These are phyloP conservation scores for Zygaena filipendulae DNA, from an alignment of 2,888 invertebrate genomes.

Conservation along the genomic window DNA sequence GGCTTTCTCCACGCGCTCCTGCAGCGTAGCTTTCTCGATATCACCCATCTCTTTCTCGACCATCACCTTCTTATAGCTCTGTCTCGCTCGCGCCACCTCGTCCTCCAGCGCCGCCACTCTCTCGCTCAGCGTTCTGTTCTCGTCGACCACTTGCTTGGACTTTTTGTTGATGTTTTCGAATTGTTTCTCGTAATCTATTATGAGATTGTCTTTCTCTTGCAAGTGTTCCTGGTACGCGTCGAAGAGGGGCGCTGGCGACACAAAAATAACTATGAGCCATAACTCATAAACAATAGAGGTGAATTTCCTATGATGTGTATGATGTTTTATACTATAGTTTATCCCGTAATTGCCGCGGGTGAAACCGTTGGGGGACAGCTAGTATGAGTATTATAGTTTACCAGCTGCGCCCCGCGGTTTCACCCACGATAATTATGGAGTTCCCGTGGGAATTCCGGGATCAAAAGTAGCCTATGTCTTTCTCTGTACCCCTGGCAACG, in stretches of 20 bases:
- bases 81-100: slow-evolving; percentile 41
- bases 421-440: no score
- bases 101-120: slow-evolving; percentile 35
- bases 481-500: no score
- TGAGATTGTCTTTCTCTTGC: slow-evolving; percentile 78
- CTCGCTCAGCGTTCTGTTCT: slow-evolving; percentile 73
- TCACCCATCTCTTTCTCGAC: slow-evolving; percentile 54
- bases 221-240: slow-evolving; percentile 84
- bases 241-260: slow-evolving; percentile 74
- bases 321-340: no score
- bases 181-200: slow-evolving; percentile 76
- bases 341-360: no score
- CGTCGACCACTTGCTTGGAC: slow-evolving; percentile 74
- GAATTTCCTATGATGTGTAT: no score
- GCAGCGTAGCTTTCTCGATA: slow-evolving; percentile 57
- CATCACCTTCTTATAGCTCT: slow-evolving; percentile 43
- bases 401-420: no score
- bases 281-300: no score
- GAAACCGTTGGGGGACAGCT: no score
- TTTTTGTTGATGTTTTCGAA: slow-evolving; percentile 77
- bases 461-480: no score
- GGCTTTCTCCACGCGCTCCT: slow-evolving; percentile 74
- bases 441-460: no score
- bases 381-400: no score
- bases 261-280: no score